Evolutionary conservation across 64 coral and sea anemone species (phyloP).

Genomic region (Anthopleura sola): DNA sequence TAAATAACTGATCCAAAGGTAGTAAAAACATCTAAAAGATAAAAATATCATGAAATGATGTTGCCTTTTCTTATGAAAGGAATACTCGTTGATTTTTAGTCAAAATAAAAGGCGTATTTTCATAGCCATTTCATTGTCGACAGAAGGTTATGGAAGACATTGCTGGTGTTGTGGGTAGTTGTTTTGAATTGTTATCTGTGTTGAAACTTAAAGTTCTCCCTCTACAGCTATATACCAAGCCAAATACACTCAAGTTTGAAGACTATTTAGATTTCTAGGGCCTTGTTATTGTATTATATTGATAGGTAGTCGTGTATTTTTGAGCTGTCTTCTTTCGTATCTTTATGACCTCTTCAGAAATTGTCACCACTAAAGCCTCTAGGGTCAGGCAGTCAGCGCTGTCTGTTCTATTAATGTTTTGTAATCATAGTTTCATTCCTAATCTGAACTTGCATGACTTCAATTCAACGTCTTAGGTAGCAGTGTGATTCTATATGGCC

Average conservation of each 20-base stretch:
- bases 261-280: constrained; percentile 3
- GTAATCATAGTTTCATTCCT: background rate
- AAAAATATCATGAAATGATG: background rate
- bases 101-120: background rate
- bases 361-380: background rate
- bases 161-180: background rate
- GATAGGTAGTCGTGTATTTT: background rate
- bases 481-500: background rate
- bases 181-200: background rate
- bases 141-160: background rate
- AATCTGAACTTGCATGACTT: background rate
- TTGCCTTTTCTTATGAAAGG: background rate
- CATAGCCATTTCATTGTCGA: background rate
- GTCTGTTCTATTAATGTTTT: background rate
- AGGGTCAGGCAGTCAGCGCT: background rate
- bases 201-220: background rate
- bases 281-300: constrained; percentile 4
- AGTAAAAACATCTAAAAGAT: background rate
- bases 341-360: constrained; percentile 6
- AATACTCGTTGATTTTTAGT: background rate
- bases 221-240: background rate
- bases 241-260: constrained; percentile 5
- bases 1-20: background rate
- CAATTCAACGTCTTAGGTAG: too few relatives aligned
- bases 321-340: background rate